These are phyloP conservation scores for Hydrozoanthus tunicans DNA, from an alignment of 64 coral and sea anemone genomes.

Conservation along the genomic window DNA sequence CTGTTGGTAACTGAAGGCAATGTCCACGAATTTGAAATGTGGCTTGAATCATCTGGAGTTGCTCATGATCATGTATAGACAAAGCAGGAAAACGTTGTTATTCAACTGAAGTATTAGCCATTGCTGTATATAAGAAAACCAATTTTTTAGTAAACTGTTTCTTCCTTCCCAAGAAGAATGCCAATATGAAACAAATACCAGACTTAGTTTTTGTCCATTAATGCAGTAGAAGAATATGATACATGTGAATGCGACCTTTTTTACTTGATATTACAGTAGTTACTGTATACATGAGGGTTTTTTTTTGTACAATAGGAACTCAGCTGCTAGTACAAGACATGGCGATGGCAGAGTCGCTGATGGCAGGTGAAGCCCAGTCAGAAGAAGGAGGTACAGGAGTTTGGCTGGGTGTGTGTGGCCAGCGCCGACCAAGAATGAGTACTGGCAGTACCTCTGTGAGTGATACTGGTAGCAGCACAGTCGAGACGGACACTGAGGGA, in stretches of 20 bases:
- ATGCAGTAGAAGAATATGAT: too few species aligned
- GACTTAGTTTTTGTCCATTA: too few species aligned
- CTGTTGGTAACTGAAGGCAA: too few species aligned
- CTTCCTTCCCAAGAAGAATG: not conserved
- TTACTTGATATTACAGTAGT: too few species aligned
- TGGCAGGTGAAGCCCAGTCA: conserved; percentile 28
- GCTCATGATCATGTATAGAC: too few species aligned
- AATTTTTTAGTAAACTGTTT: not conserved
- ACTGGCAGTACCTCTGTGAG: conserved; percentile 78
- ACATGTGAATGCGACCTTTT: too few species aligned
- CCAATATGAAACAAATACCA: not conserved
- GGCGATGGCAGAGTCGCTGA: conserved; percentile 74
- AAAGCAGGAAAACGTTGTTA: too few species aligned
- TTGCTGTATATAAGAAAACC: too few species aligned
- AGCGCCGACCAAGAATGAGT: conserved; percentile 54
- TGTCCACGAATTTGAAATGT: too few species aligned
- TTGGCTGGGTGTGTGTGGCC: conserved; percentile 46
- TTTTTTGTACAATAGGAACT: conserved; percentile 55
- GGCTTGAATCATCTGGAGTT: too few species aligned
- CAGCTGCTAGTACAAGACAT: conserved; percentile 87
- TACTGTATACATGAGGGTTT: not conserved
- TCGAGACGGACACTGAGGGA: conserved; percentile 59
- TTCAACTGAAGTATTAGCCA: too few species aligned
- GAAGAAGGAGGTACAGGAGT: not conserved
- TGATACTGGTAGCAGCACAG: conserved; percentile 43